Evolutionary conservation across 2,797 vertebrate genomes (phyloP).

Genomic region (Ptychobarbus kaznakovi): DNA sequence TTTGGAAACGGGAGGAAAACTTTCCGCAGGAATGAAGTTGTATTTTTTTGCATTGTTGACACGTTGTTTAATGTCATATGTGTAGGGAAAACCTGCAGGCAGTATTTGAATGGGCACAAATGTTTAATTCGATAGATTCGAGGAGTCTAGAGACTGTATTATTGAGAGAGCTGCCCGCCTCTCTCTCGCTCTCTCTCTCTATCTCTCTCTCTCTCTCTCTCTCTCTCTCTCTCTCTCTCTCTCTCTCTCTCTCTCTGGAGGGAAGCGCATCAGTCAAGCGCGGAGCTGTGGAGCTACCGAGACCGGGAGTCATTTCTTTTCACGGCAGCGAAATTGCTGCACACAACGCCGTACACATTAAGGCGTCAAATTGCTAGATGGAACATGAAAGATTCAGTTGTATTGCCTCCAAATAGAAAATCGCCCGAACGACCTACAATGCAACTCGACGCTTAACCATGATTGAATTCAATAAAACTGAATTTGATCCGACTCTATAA

Average conservation of each 20-base stretch:
- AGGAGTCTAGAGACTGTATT: constrained; percentile 53
- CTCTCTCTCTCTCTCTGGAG: constrained; percentile 49
- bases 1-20: constrained; percentile 18
- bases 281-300: constrained; percentile 56
- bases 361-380: constrained; percentile 69
- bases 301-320: constrained; percentile 62
- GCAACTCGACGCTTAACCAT: constrained; percentile 59
- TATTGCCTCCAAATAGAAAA: constrained; percentile 68
- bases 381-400: constrained; percentile 71
- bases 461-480: constrained; percentile 59
- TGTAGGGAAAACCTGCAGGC: constrained; percentile 39
- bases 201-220: constrained; percentile 53
- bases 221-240: constrained; percentile 47
- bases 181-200: constrained; percentile 46
- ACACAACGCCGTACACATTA: constrained; percentile 69
- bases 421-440: constrained; percentile 66
- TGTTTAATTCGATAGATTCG: constrained; percentile 58
- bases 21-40: constrained; percentile 56
- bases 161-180: constrained; percentile 54
- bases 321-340: constrained; percentile 61
- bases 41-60: constrained; percentile 51
- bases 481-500: constrained; percentile 65
- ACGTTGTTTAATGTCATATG: constrained; percentile 48
- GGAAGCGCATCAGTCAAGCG: constrained; percentile 63
- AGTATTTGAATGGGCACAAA: constrained; percentile 48